Conservation (phyloP, 2,888 invertebrate species). For the Chorisops tibialis region DNA sequence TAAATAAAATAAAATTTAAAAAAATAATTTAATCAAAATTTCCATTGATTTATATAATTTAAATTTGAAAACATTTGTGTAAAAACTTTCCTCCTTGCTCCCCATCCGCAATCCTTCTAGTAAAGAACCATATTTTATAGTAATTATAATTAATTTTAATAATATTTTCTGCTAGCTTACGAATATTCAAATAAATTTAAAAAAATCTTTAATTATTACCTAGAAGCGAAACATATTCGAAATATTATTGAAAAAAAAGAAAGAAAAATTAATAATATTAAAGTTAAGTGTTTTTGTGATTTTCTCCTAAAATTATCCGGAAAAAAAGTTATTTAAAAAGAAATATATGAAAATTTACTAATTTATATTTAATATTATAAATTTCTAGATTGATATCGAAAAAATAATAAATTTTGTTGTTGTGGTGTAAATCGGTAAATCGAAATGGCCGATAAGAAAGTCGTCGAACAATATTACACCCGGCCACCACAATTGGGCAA, state of each 20-base stretch:
- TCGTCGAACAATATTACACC: conserved; percentile 71
- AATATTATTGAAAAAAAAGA: not conserved
- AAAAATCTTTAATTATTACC: too few relatives aligned
- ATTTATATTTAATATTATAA: too few relatives aligned
- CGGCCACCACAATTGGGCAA: conserved; percentile 76
- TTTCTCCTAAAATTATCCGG: not conserved
- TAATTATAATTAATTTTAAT: too few relatives aligned
- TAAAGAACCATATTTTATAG: too few relatives aligned
- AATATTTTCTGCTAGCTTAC: too few relatives aligned
- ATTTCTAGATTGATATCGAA: too few relatives aligned
- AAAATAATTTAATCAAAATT: not conserved
- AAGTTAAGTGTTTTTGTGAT: conserved; percentile 1
- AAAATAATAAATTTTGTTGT: conserved; percentile 11
- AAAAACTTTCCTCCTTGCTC: too few relatives aligned
- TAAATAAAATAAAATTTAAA: not conserved
- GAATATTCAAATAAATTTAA: too few relatives aligned
- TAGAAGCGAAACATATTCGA: too few relatives aligned
- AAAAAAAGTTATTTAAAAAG: not conserved
- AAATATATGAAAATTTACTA: not conserved
- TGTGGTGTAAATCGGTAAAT: conserved; percentile 19
- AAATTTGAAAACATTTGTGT: not conserved
- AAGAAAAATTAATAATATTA: not conserved
- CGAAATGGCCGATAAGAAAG: conserved; percentile 74
- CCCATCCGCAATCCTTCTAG: too few relatives aligned
- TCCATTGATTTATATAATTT: not conserved